Base-by-base conservation (phyloP, 2,113 vertebrate species). In the Mohoua ochrocephala region DNA sequence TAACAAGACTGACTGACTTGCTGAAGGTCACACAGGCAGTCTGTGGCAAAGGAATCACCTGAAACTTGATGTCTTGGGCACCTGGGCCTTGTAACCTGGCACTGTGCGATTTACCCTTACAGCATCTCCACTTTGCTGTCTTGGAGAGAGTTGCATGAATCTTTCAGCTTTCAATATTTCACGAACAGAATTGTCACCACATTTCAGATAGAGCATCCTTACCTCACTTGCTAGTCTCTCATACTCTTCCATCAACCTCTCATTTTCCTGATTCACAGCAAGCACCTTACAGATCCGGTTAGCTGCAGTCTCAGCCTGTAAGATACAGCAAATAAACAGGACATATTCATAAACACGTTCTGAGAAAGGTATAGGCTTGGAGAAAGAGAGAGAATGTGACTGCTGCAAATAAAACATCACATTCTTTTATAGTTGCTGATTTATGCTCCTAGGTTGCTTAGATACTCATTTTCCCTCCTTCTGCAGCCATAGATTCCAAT, bases 201-300 rank as follows among this genome's bases (percentile, higher is more conserved):
- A 15, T 57, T 45, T 65, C 28, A 80, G 57, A 71, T 9, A 77
- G 30, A 86, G 37, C 22, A 91, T 84, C 68, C 96, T 98, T 98
- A 99, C 99, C 99, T 99, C 99, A 98, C 99, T 99, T 91, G 99
- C 99, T 97, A 99, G 98, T 97, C 98, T 98, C 97, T 99, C 99
- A 95, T 99, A 99, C 87, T 99, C 99, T 98, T 99, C 99, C 99
- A 99, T 99, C 98, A 99, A 96, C 96, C 99, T 99, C 97, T 99
- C 99, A 97, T 99, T 99, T 97, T 99, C 99, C 97, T 99, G 99
- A 98, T 99, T 99, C 94, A 99, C 99, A 92, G 99, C 99, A 69
- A 99, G 98, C 83, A 99, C 98, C 97, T 99, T 99, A 97, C 99
- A 99, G 98, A 99, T 99, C 95, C 99, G 98, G 98, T 99, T 99